Base-by-base conservation (phyloP, 2,113 vertebrate genomes). In the Deroptyus accipitrinus region DNA sequence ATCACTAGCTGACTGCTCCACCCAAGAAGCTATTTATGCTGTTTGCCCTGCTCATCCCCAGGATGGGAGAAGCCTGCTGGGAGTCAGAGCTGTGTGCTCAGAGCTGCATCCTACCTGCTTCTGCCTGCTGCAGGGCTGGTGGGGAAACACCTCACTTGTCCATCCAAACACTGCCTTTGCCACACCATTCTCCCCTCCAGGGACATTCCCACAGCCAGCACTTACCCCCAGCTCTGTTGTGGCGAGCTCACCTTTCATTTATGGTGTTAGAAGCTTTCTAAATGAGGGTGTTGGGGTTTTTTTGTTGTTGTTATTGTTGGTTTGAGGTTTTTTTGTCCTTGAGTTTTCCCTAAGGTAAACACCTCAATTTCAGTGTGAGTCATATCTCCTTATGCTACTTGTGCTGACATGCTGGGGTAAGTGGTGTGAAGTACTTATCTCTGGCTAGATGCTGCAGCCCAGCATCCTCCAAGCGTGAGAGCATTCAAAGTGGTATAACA, bases 241-340 rank as follows among this genome's bases (percentile, higher is more conserved):
- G 92, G 93, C 48, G 80, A 92, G 46, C 83, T 94, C 13, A 13
- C 55, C 66, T 92, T 92, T 85, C 80, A 91, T 92, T 92, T 93
- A 37, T 30, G 41, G 63, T 75, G 78, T 94, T 79, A 97, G 94
- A 95, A 95, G 88, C 91, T 87, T 95, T 94, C 63, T 91, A 88
- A 83, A 72, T 83, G n/a, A 12, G 54, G 14, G 48, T 24, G 18
- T 46, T 20, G 44, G 17, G 44, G 1, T 68, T 35, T 35, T 41
- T 33, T 72, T 30, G 9, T 25, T 20, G 28, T 37, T 31, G 17
- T 9, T 28, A 39, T 6, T 61, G 9, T 13, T 52, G 35, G 13
- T 30, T 51, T 62, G 24, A 41, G 8, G 2, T 9, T 54, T 82
- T 57, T 39, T 59, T 33, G 46, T 3, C 20, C 61, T 69, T 68